A percentile compares a stretch with the other conserved stretches of the same genome.
Conservation (phyloP, 2,113 vertebrate species). For the Oryzias melastigma region DNA sequence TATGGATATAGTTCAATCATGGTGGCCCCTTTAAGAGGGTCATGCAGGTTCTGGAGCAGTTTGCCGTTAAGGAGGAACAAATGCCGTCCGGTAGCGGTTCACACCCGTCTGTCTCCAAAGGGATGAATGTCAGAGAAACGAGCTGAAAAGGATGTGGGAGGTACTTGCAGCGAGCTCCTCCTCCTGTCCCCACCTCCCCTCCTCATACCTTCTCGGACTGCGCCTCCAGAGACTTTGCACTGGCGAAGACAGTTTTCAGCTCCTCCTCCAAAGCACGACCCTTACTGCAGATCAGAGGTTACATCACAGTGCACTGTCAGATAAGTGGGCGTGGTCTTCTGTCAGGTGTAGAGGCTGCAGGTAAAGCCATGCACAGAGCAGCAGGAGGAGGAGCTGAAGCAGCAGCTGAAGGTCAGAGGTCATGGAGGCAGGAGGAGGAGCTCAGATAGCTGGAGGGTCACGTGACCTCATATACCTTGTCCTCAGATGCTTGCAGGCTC, state of each 20-base stretch:
- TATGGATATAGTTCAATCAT: no score
- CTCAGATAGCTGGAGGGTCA: slow-evolving; percentile 21
- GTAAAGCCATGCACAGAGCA: slow-evolving; percentile 17
- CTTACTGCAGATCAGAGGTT: slow-evolving; percentile 81
- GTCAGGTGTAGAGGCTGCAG: background rate
- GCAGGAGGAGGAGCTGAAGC: slow-evolving; percentile 44
- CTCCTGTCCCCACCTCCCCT: background rate
- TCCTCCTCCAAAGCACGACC: slow-evolving; percentile 91
- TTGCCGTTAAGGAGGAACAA: no score
- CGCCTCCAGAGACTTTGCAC: slow-evolving; percentile 95
- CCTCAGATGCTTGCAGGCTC: slow-evolving; percentile 88
- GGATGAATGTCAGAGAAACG: no score
- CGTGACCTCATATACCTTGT: slow-evolving; percentile 84
- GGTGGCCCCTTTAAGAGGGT: no score
- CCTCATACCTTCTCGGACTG: slow-evolving; percentile 93
- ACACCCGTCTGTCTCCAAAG: no score
- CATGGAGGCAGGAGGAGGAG: slow-evolving; percentile 31
- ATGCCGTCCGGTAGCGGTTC: no score
- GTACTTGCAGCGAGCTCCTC: background rate
- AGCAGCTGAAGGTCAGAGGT: slow-evolving; percentile 37
- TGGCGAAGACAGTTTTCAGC: slow-evolving; percentile 94
- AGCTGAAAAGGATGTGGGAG: no score
- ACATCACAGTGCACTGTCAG: slow-evolving; percentile 9
- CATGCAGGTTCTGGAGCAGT: no score
- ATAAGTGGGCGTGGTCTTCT: background rate